phyloP scores from a whole-genome alignment of 2,113 vertebrate species.

The Microtus oregoni region DNA sequence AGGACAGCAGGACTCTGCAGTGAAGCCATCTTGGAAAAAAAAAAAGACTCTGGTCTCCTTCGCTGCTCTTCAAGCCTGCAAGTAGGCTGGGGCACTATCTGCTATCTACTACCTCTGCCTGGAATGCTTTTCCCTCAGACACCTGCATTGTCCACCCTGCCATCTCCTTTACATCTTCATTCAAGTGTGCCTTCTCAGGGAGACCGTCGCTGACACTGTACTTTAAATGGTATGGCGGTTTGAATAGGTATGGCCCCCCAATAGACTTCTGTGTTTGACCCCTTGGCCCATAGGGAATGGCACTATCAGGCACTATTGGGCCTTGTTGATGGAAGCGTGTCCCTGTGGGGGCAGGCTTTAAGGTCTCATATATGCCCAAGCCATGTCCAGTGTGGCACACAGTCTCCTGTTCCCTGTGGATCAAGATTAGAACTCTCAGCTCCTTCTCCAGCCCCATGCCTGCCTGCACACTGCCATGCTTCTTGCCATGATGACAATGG shows the following conservation, averaged over 20 bases:
- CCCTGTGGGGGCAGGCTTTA: not conserved
- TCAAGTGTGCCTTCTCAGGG: slow-evolving; percentile 1
- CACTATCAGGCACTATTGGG: not conserved
- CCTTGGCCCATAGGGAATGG: not conserved
- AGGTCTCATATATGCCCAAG: not conserved
- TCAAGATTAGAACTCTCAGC: not conserved
- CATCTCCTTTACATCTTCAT: not conserved
- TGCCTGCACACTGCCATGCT: not conserved
- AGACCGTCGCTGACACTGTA: not conserved
- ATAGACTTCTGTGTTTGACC: not conserved
- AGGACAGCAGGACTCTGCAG: not conserved
- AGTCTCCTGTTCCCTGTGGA: not conserved
- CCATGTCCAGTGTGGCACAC: not conserved
- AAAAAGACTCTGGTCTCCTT: not conserved
- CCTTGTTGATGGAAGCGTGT: not conserved
- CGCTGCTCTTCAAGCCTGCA: not conserved
- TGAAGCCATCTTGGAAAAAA: not conserved
- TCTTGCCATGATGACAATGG: not conserved
- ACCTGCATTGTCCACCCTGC: not conserved
- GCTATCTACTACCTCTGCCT: not conserved
- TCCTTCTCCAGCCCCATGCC: not conserved
- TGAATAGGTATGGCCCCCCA: not conserved
- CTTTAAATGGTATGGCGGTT: not conserved
- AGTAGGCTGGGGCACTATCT: not conserved
- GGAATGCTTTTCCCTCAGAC: not conserved